Evolutionary conservation across 2,797 vertebrate species (phyloP).

Genomic region (Octomys mimax): DNA sequence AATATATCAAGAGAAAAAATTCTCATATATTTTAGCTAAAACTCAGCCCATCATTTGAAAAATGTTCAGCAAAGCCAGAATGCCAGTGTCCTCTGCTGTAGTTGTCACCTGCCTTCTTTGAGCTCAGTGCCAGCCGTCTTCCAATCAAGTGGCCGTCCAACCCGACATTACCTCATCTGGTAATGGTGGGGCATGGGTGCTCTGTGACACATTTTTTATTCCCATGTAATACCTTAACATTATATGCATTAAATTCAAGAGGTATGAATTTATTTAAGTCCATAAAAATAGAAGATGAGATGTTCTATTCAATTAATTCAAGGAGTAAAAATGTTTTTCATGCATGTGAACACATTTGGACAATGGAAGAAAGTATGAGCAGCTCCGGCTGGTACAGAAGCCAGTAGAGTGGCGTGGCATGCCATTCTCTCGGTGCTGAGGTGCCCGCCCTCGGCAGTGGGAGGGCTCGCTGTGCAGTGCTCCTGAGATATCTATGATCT

Average conservation of each 20-base stretch:
- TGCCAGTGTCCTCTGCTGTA: not conserved
- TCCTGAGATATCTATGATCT: not conserved
- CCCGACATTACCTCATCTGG: not conserved
- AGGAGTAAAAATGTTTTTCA: not conserved
- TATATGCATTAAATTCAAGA: not conserved
- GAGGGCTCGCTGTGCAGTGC: not conserved
- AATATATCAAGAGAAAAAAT: not conserved
- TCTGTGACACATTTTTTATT: not conserved
- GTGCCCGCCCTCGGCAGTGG: not conserved
- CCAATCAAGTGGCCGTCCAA: not conserved
- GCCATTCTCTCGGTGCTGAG: not conserved
- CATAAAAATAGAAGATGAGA: not conserved
- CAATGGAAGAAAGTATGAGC: not conserved
- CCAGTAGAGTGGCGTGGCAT: not conserved
- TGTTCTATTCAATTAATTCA: not conserved
- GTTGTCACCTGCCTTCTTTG: not conserved
- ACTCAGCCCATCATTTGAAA: slow-evolving; percentile 12
- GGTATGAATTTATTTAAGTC: not conserved
- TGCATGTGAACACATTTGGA: not conserved
- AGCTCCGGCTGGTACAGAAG: not conserved
- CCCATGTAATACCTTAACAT: not conserved
- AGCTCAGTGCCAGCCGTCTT: not conserved
- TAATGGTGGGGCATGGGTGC: not conserved
- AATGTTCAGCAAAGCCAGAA: not conserved
- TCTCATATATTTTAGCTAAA: not conserved